Conservation (phyloP, 2,797 vertebrate species). For the Enteromius paludinosus region DNA sequence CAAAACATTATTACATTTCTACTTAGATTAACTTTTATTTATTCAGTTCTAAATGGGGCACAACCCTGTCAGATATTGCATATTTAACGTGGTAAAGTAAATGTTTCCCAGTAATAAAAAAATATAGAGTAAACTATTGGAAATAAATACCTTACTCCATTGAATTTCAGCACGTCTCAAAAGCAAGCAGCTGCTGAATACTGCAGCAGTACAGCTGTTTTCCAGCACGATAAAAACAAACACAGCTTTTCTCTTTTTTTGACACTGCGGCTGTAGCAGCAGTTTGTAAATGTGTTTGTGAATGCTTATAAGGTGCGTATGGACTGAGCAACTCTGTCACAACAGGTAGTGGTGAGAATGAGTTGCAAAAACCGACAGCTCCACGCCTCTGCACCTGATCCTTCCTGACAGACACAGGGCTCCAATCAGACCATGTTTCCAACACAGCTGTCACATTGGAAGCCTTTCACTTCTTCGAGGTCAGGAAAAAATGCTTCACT, state of each 20-base stretch:
- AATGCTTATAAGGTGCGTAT: constrained; percentile 37
- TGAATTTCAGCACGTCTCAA: neutral
- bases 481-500: constrained; percentile 9
- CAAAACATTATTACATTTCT: neutral
- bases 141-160: neutral
- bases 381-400: constrained; percentile 38
- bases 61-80: neutral
- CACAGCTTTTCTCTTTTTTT: constrained; percentile 25
- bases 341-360: constrained; percentile 29
- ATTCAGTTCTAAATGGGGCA: neutral
- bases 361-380: constrained; percentile 35
- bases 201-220: constrained; percentile 16
- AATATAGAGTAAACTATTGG: no score
- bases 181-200: constrained; percentile 12
- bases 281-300: constrained; percentile 35
- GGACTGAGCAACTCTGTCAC: constrained; percentile 36
- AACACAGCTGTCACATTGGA: constrained; percentile 41
- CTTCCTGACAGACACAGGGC: constrained; percentile 32
- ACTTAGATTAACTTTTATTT: neutral
- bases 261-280: constrained; percentile 13
- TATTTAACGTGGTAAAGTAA: neutral
- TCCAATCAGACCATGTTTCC: constrained; percentile 36
- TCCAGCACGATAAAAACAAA: constrained; percentile 18
- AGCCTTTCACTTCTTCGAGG: constrained; percentile 24
- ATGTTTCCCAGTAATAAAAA: neutral